Evolutionary conservation across 2,888 invertebrate genomes (phyloP).

Genomic region (Drosophila atripex): DNA sequence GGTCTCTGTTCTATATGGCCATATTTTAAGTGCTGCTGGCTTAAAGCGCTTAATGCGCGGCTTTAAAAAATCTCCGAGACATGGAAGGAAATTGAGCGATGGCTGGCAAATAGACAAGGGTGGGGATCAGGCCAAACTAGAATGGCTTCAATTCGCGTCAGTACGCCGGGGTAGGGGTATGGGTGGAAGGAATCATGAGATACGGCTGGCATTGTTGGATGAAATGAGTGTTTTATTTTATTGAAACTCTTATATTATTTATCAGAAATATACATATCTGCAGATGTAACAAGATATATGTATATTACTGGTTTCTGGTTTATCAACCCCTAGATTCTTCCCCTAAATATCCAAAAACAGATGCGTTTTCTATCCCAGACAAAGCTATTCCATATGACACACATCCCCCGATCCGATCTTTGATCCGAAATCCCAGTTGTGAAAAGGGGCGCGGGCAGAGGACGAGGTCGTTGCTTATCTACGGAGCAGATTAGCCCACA

Average conservation of each 20-base stretch:
- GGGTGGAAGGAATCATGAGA: neutral
- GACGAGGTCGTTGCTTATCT: slow-evolving; percentile 27
- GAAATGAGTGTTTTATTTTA: neutral
- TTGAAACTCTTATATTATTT: too few species aligned
- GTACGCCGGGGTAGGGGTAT: neutral
- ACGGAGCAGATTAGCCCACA: slow-evolving; percentile 43
- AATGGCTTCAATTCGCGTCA: slow-evolving; percentile 45
- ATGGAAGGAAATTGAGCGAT: slow-evolving; percentile 1
- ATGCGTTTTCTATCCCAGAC: neutral
- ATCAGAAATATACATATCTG: too few species aligned
- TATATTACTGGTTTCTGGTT: too few species aligned
- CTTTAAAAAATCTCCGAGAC: slow-evolving; percentile 63
- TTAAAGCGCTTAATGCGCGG: slow-evolving; percentile 76
- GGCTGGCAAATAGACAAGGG: neutral
- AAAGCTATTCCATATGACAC: slow-evolving; percentile 10
- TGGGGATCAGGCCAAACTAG: slow-evolving; percentile 21
- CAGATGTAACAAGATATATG: too few species aligned
- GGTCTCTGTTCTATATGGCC: slow-evolving; percentile 56
- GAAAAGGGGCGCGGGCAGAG: slow-evolving; percentile 16
- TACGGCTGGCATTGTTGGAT: too few species aligned
- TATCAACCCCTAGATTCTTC: neutral
- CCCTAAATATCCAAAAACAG: neutral
- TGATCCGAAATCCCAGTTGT: slow-evolving; percentile 2
- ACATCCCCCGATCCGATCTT: slow-evolving; percentile 8
- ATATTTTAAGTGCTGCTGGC: slow-evolving; percentile 70